Base-by-base conservation (phyloP, 2,113 vertebrate genomes). In the Heloderma charlesbogerti region DNA sequence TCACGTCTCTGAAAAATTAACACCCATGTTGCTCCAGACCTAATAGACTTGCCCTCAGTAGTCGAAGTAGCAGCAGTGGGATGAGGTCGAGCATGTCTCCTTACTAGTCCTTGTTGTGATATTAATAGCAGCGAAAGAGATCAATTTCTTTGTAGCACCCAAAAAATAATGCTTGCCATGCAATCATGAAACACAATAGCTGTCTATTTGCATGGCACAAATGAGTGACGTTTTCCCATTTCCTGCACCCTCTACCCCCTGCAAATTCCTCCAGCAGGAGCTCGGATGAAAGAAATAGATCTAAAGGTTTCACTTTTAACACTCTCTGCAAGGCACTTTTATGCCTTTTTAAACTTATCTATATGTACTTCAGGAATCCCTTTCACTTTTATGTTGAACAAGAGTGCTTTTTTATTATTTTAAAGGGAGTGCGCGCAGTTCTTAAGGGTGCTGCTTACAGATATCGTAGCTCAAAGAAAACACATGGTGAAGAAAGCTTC, bases 221-320 rank as follows among this genome's bases (percentile, higher is more conserved):
- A 94, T 92, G 84, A 91, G 79, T 57, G 57, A 85, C 87, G 74
- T 87, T 66, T 92, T 89, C 60, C 91, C 90, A 80, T 90, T 90
- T 84, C 88, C 86, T 94, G 92, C 92, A 6, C 40, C 71, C 9
- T 66, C 45, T 13, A 25, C 66, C 27, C 22, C 69, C 45, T 51
- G 48, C 48, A 51, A 51, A 54, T 80, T 78, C 66, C 79, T 78
- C 74, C 91, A 92, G 37, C 82, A 34, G 84, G 80, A 95, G 10
- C 45, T 57, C 86, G 87, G 92, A 96, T 94, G 80, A 96, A 95
- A 97, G 94, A 93, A 95, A 84, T 48, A 93, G 88, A 91, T 95
- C 93, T 93, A 89, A 96, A 94, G 84, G 45, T 85, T 93, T 93
- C 83, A 93, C 67, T 82, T 91, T 91, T 20, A 92, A 91, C 81